phyloP scores from a whole-genome alignment of 1,140 invertebrate species.

The Diabrotica undecimpunctata region DNA sequence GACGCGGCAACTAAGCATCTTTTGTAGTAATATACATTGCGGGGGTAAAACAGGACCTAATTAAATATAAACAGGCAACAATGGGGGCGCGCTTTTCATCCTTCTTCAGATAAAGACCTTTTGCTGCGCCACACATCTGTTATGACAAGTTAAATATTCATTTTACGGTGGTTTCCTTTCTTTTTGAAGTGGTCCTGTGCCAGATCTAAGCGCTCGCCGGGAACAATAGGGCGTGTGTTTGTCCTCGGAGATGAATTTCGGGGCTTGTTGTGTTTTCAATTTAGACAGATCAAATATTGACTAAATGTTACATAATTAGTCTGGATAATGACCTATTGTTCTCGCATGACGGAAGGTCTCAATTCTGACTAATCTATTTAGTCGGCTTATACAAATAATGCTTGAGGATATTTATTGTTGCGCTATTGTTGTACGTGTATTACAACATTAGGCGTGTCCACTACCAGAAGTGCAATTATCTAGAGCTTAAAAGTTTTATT shows the following conservation, averaged over 20 bases:
- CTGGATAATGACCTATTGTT: background rate
- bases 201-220: background rate
- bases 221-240: constrained; percentile 10
- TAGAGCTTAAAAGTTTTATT: too few species aligned
- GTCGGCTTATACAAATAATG: too few species aligned
- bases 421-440: too few species aligned
- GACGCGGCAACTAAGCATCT: constrained; percentile 5
- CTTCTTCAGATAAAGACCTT: constrained; percentile 12
- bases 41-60: constrained; percentile 27
- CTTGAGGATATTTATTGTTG: too few species aligned
- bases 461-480: too few species aligned
- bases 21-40: constrained; percentile 11
- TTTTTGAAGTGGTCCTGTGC: constrained; percentile 31
- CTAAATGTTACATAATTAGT: background rate
- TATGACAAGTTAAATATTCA: constrained; percentile 44
- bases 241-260: constrained; percentile 9
- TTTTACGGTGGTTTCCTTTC: constrained; percentile 38
- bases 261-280: constrained; percentile 5
- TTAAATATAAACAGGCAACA: constrained; percentile 41
- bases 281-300: constrained; percentile 6
- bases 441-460: too few species aligned
- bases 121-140: constrained; percentile 31
- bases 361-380: background rate
- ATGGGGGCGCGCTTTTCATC: constrained; percentile 28
- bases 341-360: background rate